Conservation (phyloP, 92 coral and sea anemone genomes). For the Porites evermanni region DNA sequence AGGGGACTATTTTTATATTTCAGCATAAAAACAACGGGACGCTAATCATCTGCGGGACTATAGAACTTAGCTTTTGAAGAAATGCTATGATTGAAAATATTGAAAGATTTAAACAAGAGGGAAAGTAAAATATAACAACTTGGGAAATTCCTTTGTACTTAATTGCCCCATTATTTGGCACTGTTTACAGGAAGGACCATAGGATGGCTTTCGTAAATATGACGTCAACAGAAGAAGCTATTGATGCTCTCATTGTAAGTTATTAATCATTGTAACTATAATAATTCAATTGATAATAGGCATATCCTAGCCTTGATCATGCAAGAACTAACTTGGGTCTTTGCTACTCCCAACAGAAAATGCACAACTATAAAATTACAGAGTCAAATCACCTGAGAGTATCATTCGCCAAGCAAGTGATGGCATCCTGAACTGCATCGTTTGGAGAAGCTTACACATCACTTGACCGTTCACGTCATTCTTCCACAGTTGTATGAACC, state of each 20-base stretch:
- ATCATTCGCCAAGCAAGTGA: constrained; percentile 82
- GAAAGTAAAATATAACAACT: too few relatives aligned
- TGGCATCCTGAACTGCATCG: constrained; percentile 9
- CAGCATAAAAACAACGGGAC: too few relatives aligned
- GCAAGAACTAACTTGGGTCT: background rate
- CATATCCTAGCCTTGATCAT: background rate
- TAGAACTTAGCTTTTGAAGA: too few relatives aligned
- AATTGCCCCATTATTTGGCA: too few relatives aligned
- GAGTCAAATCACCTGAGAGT: constrained; percentile 95
- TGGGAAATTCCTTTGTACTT: too few relatives aligned
- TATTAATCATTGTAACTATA: too few relatives aligned
- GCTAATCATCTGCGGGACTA: too few relatives aligned
- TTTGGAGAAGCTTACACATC: background rate
- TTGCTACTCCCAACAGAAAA: constrained; percentile 66
- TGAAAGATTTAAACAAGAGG: too few relatives aligned
- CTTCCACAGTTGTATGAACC: background rate
- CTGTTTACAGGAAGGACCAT: constrained; percentile 77
- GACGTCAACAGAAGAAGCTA: constrained; percentile 92
- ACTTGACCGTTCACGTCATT: background rate
- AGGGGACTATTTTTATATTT: too few relatives aligned
- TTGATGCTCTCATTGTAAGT: constrained; percentile 94
- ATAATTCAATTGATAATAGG: background rate
- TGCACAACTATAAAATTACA: constrained; percentile 95
- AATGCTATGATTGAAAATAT: too few relatives aligned
- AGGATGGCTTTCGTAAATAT: constrained; percentile 92